Percentiles rank a stretch among this genome's conserved stretches.
Evolutionary conservation across 2,888 invertebrate species (phyloP).

Genomic region (Drosophila longiperda): DNA sequence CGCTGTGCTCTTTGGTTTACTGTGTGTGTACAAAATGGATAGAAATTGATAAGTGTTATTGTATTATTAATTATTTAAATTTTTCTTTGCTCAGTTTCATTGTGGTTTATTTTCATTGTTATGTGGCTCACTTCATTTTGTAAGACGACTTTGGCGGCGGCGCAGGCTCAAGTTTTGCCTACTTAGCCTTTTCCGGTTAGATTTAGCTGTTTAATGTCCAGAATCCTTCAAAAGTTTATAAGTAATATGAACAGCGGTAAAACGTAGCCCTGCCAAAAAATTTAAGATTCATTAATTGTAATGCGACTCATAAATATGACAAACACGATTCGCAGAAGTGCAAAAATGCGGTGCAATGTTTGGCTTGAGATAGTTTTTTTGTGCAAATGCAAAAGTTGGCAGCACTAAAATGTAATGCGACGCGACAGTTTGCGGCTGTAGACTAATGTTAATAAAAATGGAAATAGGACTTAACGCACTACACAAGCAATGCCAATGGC

Average conservation of each 20-base stretch:
- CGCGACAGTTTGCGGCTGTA: constrained; percentile 65
- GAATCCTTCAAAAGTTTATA: constrained; percentile 39
- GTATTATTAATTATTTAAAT: constrained; percentile 1
- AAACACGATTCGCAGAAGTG: not conserved
- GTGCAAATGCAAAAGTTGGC: constrained; percentile 54
- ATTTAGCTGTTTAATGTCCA: constrained; percentile 41
- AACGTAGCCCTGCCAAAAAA: constrained; percentile 24
- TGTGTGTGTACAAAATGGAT: constrained; percentile 19
- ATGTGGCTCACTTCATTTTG: constrained; percentile 72
- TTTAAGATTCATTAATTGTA: not conserved
- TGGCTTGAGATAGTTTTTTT: constrained; percentile 28
- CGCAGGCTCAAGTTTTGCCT: constrained; percentile 64
- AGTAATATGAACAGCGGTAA: constrained; percentile 25
- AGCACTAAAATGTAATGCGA: constrained; percentile 71
- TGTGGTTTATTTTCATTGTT: constrained; percentile 22
- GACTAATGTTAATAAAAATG: constrained; percentile 33
- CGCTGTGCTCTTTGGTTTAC: constrained; percentile 67
- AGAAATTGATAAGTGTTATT: constrained; percentile 5
- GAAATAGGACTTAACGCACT: constrained; percentile 34
- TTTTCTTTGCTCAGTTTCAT: constrained; percentile 9
- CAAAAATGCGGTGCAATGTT: constrained; percentile 11
- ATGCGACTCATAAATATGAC: not conserved
- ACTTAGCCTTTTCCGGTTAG: constrained; percentile 59
- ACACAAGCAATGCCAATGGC: not conserved
- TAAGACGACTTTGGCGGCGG: constrained; percentile 63